Base-by-base conservation (phyloP, 2,113 vertebrate species). In the Bubo scandiacus region DNA sequence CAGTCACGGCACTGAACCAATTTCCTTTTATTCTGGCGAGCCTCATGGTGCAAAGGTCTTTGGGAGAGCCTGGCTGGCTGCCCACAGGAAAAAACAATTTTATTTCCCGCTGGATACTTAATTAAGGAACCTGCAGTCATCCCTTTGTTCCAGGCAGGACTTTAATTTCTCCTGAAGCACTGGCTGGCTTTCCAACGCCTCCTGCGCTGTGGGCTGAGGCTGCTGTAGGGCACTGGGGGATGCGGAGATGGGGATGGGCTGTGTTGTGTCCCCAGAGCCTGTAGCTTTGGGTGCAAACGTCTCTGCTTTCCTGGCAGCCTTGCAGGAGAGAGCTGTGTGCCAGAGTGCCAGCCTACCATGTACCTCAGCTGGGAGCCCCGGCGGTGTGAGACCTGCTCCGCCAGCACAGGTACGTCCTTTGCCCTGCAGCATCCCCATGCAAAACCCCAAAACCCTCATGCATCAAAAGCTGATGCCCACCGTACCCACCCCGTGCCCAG, bases 311-410 rank as follows among this genome's bases (percentile, higher is more conserved):
- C 78, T 1, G 6, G 61, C 96, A 99, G 99, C 96, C 97, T 99
- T 47, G 98, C 98, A n/a, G 98, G 99, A 77, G 98, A 98, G 90
- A 99, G 97, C 89, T 99, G 99, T 19, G 95, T 99, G 62, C 99
- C 98, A 0, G 98, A 99, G 51, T 99, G 99, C 97, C 98, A 97
- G 66, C 98, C 97, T 1, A 95, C 98, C 92, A 99, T 98, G 82
- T 99, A 98, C 95, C 98, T 99, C 85, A 98, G 99, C 91, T 88
- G 97, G 29, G 98, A 99, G 84, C 97, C 98, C 63, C 97, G 98
- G 96, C 96, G n/a, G 11, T 99, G 99, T 2, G 98, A 98, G 74
- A 77, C 95, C 12, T 99, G 99, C 88, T 98, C 99, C 0, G n/a
- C 96, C 7, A 96, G 98, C 36, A 97, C 99, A 96, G 99, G 99